These are phyloP conservation scores for Sebastes fasciatus DNA, from an alignment of 2,113 vertebrate species.

Conservation along the genomic window DNA sequence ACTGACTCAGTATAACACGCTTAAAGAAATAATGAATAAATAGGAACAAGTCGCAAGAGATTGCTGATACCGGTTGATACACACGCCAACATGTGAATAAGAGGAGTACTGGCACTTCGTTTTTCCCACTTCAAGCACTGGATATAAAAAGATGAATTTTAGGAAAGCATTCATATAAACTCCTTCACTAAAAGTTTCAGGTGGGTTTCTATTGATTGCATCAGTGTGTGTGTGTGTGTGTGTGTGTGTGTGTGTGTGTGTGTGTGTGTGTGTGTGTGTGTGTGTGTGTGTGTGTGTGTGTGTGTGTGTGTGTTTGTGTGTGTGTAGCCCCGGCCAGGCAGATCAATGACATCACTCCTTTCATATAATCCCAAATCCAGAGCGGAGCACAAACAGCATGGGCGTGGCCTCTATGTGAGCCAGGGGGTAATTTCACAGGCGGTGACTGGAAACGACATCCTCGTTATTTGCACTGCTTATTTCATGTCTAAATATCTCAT, in stretches of 20 bases:
- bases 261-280: not conserved
- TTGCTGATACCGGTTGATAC: too few species aligned
- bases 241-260: not conserved
- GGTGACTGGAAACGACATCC: conserved; percentile 33
- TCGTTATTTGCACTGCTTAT: conserved; percentile 46
- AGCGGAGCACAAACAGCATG: conserved; percentile 4
- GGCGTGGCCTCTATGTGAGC: conserved; percentile 22
- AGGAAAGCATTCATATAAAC: too few species aligned
- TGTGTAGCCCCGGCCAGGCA: not conserved
- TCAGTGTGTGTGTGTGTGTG: conserved; percentile 8
- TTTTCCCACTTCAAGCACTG: too few species aligned
- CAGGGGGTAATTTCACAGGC: conserved; percentile 7
- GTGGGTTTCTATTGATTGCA: conserved; percentile 19
- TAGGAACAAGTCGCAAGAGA: too few species aligned
- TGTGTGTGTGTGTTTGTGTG: not conserved
- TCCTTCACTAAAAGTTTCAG: conserved; percentile 8
- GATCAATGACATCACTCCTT: conserved; percentile 37
- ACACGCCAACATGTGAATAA: too few species aligned
- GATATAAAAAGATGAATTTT: not conserved
- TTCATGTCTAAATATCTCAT: conserved; percentile 33
- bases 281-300: not conserved
- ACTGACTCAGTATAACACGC: too few species aligned
- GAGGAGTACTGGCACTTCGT: too few species aligned
- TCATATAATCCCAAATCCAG: conserved; percentile 42
- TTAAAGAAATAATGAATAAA: too few species aligned